These are phyloP conservation scores for Microtus richardsoni DNA, from an alignment of 2,113 vertebrate species.

Conservation along the genomic window DNA sequence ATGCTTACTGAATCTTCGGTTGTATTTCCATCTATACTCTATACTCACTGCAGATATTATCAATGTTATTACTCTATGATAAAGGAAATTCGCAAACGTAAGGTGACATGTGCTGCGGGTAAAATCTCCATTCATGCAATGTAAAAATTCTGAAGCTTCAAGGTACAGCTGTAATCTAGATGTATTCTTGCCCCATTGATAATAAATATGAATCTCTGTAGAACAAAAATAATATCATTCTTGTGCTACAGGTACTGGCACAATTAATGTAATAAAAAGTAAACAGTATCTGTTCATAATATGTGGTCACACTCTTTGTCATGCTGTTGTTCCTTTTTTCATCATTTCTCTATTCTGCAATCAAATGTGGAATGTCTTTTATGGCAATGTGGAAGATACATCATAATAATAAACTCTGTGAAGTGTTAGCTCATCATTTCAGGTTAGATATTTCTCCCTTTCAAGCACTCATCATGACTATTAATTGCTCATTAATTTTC, in stretches of 20 bases:
- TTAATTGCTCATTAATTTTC: not conserved
- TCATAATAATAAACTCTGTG: not conserved
- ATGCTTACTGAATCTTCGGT: not conserved
- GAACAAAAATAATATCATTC: not conserved
- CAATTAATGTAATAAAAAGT: not conserved
- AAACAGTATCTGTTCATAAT: not conserved
- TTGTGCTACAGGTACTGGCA: not conserved
- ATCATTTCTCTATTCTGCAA: not conserved
- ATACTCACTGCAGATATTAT: not conserved
- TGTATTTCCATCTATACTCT: not conserved
- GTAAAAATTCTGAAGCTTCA: not conserved
- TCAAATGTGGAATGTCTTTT: not conserved
- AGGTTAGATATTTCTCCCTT: not conserved
- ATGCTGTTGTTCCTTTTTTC: not conserved
- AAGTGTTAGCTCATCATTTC: not conserved
- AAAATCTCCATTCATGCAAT: not conserved
- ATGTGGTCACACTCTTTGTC: not conserved
- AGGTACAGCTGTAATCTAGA: not conserved
- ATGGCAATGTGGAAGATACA: not conserved
- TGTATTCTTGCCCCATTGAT: not conserved
- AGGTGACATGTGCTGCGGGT: not conserved
- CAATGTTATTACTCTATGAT: not conserved
- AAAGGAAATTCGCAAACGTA: not conserved
- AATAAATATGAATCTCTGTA: not conserved
- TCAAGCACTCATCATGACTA: not conserved